phyloP scores from a whole-genome alignment of 2,797 vertebrate genomes.

The Cygnus olor region DNA sequence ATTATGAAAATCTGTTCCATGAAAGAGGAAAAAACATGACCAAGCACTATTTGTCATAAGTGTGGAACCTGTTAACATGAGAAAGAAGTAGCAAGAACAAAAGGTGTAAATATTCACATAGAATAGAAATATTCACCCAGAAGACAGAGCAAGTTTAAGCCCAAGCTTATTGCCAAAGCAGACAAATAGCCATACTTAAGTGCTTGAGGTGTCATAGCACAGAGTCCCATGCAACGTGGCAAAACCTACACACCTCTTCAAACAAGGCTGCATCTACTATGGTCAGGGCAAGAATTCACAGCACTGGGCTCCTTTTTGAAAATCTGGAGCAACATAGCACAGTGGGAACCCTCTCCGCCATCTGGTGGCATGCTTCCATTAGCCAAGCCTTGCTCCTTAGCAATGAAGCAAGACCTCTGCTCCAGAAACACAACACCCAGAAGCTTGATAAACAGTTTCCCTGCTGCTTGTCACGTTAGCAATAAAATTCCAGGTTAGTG shows the following conservation, averaged over 20 bases:
- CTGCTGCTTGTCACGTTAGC: not conserved
- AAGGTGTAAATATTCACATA: not conserved
- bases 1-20: not conserved
- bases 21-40: not conserved
- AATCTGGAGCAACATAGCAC: not conserved
- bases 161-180: not conserved
- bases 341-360: not conserved
- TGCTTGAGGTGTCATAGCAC: not conserved
- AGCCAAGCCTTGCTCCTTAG: not conserved
- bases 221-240: too few species aligned
- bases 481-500: not conserved
- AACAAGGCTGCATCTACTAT: not conserved
- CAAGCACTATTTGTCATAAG: not conserved
- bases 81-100: not conserved
- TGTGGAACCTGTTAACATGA: not conserved
- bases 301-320: not conserved
- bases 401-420: not conserved
- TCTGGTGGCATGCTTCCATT: accelerated
- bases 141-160: not conserved
- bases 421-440: accelerated
- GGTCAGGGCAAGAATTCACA: not conserved
- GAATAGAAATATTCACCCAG: not conserved
- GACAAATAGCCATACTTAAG: not conserved
- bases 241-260: not conserved
- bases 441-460: not conserved